Evolutionary conservation across 2,888 invertebrate species (phyloP).

Genomic region (Ormyrus pomaceus): DNA sequence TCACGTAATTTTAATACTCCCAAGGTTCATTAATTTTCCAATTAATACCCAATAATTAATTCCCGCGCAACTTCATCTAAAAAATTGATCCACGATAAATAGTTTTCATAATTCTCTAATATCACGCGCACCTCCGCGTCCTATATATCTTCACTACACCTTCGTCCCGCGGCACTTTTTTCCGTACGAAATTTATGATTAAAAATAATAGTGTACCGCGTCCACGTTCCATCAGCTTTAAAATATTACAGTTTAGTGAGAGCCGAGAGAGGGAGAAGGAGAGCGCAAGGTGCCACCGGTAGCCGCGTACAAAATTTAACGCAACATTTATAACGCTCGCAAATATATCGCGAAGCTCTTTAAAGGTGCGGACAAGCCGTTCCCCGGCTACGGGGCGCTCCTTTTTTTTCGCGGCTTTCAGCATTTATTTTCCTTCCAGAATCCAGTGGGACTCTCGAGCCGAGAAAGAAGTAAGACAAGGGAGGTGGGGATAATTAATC

Average conservation of each 20-base stretch:
- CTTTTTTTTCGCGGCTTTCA: background rate
- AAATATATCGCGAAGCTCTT: slow-evolving; percentile 43
- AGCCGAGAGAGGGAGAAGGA: background rate
- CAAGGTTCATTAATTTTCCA: slow-evolving; percentile 15
- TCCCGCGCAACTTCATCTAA: background rate
- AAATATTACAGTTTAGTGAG: slow-evolving; percentile 44
- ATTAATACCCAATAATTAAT: slow-evolving; percentile 2
- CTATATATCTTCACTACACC: slow-evolving; percentile 26
- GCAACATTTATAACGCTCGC: slow-evolving; percentile 38
- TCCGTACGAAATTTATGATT: slow-evolving; percentile 42
- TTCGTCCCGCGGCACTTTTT: slow-evolving; percentile 4
- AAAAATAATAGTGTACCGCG: slow-evolving; percentile 33
- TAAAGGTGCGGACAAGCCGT: slow-evolving; percentile 44
- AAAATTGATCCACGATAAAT: background rate
- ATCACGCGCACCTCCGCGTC: background rate
- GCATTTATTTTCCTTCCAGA: slow-evolving; percentile 30
- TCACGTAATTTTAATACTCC: slow-evolving; percentile 10
- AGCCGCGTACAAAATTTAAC: slow-evolving; percentile 48
- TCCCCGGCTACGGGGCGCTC: background rate
- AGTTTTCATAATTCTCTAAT: background rate
- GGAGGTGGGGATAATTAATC: slow-evolving; percentile 58
- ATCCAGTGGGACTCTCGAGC: slow-evolving; percentile 16
- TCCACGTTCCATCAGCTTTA: slow-evolving; percentile 33
- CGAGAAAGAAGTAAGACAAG: background rate
- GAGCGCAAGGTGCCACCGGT: slow-evolving; percentile 31